phyloP scores from a whole-genome alignment of 2,113 vertebrate genomes.

The Silurus meridionalis region DNA sequence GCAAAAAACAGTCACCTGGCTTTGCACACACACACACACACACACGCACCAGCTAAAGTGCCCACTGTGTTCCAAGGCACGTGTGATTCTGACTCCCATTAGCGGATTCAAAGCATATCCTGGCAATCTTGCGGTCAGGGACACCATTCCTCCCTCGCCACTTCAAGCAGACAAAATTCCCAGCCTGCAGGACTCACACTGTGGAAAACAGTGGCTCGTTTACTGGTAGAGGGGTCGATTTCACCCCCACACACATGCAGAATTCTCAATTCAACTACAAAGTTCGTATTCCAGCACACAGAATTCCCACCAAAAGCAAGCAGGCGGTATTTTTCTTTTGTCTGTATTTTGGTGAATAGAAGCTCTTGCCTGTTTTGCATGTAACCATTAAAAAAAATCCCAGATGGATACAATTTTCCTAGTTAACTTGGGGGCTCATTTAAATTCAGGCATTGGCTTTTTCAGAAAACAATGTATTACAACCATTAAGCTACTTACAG shows the following conservation, averaged over 20 bases:
- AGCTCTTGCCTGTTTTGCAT: neutral
- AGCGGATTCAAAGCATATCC: conserved; percentile 47
- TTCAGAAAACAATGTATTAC: conserved; percentile 28
- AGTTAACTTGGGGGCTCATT: conserved; percentile 14
- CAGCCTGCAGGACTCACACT: conserved; percentile 58
- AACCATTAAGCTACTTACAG: conserved; percentile 28
- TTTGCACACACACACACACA: neutral
- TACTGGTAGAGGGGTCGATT: conserved; percentile 48
- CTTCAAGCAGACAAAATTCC: conserved; percentile 67
- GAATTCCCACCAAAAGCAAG: conserved; percentile 36
- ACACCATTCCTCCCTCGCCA: conserved; percentile 68
- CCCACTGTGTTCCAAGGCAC: conserved; percentile 29
- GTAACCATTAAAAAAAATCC: conserved; percentile 4
- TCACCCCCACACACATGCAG: conserved; percentile 31
- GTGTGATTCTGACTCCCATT: conserved; percentile 47
- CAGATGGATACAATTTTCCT: conserved; percentile 32
- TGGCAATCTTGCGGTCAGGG: conserved; percentile 50
- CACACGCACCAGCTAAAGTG: neutral
- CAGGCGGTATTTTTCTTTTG: conserved; percentile 2
- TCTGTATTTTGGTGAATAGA: neutral
- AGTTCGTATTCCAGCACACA: conserved; percentile 4
- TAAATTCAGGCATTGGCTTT: conserved; percentile 8
- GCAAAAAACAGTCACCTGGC: neutral
- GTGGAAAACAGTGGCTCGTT: conserved; percentile 54
- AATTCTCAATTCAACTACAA: conserved; percentile 29